These are phyloP conservation scores for Myathropa florea DNA, from an alignment of 2,888 invertebrate genomes.

Conservation along the genomic window DNA sequence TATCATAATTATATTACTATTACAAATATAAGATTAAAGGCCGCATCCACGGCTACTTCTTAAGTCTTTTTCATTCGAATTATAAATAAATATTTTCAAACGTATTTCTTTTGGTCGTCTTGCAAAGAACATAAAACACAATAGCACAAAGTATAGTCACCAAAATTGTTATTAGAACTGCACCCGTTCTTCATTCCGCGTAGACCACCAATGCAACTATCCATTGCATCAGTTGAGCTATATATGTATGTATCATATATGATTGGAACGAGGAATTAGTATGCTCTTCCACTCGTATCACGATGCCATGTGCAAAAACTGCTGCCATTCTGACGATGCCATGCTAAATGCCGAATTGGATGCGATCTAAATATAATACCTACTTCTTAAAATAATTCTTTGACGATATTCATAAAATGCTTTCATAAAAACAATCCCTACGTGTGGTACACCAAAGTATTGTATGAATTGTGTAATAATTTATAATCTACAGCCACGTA, in stretches of 20 bases:
- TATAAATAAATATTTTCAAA: conserved; percentile 56
- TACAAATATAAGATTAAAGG: not conserved
- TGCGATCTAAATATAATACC: conserved; percentile 64
- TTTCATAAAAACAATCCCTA: conserved; percentile 39
- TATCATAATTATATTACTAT: conserved; percentile 8
- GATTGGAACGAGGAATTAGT: conserved; percentile 31
- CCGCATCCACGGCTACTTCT: conserved; percentile 31
- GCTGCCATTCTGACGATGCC: conserved; percentile 42
- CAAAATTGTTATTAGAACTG: conserved; percentile 12
- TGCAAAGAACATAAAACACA: conserved; percentile 32
- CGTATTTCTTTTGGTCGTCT: conserved; percentile 34
- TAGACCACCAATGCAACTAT: conserved; percentile 5
- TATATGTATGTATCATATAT: not conserved
- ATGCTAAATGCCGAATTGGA: conserved; percentile 50
- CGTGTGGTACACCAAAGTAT: conserved; percentile 10
- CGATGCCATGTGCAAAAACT: conserved; percentile 38
- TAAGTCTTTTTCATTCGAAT: conserved; percentile 32
- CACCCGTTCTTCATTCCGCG: conserved; percentile 25
- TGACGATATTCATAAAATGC: conserved; percentile 53
- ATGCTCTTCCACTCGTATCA: conserved; percentile 19
- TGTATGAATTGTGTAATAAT: conserved; percentile 52
- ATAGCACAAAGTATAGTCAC: conserved; percentile 2
- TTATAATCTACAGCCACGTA: conserved; percentile 4
- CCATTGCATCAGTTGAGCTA: conserved; percentile 3
- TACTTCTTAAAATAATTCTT: conserved; percentile 52